Evolutionary conservation across 2,113 vertebrate genomes (phyloP).

Genomic region (Anseranas semipalmata): DNA sequence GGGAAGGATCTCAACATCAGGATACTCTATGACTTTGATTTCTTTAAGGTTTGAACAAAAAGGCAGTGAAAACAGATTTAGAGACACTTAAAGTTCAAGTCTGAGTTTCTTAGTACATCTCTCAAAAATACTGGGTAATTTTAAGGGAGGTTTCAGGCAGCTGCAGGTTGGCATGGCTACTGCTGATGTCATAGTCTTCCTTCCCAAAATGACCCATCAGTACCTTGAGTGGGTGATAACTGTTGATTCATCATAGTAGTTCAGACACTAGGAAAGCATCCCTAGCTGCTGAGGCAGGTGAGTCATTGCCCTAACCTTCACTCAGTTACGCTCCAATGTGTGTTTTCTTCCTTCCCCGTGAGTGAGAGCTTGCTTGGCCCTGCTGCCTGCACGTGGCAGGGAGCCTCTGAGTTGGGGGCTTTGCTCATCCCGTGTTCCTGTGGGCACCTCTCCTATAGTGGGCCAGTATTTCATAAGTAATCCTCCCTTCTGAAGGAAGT

Average conservation of each 20-base stretch:
- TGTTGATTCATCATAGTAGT: accelerated
- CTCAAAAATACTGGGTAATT: background rate
- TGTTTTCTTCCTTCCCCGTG: background rate
- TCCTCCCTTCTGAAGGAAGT: background rate
- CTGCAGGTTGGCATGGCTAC: background rate
- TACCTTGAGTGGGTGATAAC: background rate
- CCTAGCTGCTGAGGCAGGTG: background rate
- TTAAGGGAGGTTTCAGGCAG: background rate
- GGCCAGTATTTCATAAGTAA: background rate
- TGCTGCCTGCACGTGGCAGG: background rate
- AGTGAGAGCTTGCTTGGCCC: background rate
- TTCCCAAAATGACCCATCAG: background rate
- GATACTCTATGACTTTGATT: background rate
- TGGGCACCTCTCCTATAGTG: background rate
- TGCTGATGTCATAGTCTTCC: background rate
- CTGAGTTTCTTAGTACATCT: background rate
- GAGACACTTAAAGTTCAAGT: background rate
- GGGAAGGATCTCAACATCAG: background rate
- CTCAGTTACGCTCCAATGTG: accelerated
- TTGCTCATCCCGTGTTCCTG: background rate
- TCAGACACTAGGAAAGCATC: background rate
- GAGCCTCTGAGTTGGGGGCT: background rate
- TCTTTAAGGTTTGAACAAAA: background rate
- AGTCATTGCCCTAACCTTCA: accelerated
- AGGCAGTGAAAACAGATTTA: background rate